Percentiles rank a stretch among this genome's conserved stretches.
Conservation (phyloP, 2,888 invertebrate species). For the Drosophila nigricruria region DNA sequence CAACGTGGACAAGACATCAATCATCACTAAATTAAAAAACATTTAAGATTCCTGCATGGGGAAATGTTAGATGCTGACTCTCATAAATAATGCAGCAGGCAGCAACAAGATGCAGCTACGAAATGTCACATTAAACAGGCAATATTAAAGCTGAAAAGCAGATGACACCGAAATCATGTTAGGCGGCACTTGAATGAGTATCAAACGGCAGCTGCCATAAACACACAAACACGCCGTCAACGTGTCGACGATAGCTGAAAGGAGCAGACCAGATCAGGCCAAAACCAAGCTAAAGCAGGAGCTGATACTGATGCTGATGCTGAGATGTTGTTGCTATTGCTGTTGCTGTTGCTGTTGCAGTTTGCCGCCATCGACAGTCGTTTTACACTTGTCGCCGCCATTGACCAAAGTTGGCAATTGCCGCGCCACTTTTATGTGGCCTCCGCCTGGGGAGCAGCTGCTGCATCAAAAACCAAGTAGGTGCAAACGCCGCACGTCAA, state of each 20-base stretch:
- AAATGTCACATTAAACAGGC: slow-evolving; percentile 80
- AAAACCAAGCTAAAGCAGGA: slow-evolving; percentile 29
- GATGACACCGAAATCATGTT: slow-evolving; percentile 84
- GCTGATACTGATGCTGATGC: slow-evolving; percentile 36
- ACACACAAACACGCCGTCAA: slow-evolving; percentile 73
- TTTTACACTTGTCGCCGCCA: slow-evolving; percentile 84
- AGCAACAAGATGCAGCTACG: slow-evolving; percentile 57
- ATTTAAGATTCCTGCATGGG: slow-evolving; percentile 76
- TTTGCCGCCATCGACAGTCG: slow-evolving; percentile 68
- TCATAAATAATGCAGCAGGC: slow-evolving; percentile 76
- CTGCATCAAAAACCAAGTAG: slow-evolving; percentile 71
- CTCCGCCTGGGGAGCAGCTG: slow-evolving; percentile 72
- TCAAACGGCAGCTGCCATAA: slow-evolving; percentile 82
- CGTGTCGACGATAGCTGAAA: slow-evolving; percentile 41
- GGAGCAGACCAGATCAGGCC: slow-evolving; percentile 35
- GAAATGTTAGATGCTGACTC: slow-evolving; percentile 55
- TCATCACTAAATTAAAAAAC: slow-evolving; percentile 80
- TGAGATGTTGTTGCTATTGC: slow-evolving; percentile 23
- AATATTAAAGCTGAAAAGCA: slow-evolving; percentile 82
- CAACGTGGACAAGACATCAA: slow-evolving; percentile 78
- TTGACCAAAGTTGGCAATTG: slow-evolving; percentile 83
- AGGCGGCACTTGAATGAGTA: slow-evolving; percentile 84
- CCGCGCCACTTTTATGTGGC: slow-evolving; percentile 80
- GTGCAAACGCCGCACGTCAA: slow-evolving; percentile 81
- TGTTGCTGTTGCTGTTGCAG: slow-evolving; percentile 25